Evolutionary conservation across 2,888 invertebrate genomes (phyloP).

Genomic region (Theretra japonica): DNA sequence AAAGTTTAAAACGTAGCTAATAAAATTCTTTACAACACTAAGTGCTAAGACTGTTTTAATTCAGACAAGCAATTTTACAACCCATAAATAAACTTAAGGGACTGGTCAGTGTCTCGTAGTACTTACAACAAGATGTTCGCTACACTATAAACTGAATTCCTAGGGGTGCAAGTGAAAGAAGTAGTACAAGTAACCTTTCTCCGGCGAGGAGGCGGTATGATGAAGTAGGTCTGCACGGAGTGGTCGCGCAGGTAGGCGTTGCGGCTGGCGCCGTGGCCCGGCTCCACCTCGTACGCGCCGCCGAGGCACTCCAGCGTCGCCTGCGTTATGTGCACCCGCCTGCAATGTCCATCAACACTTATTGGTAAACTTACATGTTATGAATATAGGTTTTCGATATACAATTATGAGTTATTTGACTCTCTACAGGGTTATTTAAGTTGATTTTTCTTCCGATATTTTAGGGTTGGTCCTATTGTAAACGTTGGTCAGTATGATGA

Average conservation of each 20-base stretch:
- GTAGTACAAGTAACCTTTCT: constrained; percentile 87
- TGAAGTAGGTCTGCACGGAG: constrained; percentile 94
- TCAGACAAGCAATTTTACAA: background rate
- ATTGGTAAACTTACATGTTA: background rate
- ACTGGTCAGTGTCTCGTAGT: background rate
- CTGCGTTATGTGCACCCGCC: constrained; percentile 93
- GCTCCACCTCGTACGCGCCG: constrained; percentile 95
- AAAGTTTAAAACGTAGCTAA: background rate
- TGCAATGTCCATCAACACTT: constrained; percentile 59
- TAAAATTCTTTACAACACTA: background rate
- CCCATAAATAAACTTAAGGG: background rate
- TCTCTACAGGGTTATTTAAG: too few relatives aligned
- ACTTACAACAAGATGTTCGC: background rate
- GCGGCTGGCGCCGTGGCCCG: constrained; percentile 92
- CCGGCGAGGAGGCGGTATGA: constrained; percentile 93
- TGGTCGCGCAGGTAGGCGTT: constrained; percentile 93
- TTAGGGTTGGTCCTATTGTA: too few relatives aligned
- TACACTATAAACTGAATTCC: too few relatives aligned
- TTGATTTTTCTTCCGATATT: too few relatives aligned
- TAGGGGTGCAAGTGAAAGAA: background rate
- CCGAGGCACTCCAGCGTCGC: constrained; percentile 93
- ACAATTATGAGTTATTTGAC: too few relatives aligned
- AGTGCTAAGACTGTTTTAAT: constrained; percentile 8
- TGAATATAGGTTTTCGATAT: background rate
- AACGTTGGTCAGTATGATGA: too few relatives aligned